These are phyloP conservation scores for Hoplias malabaricus DNA, from an alignment of 2,113 vertebrate species.

Conservation along the genomic window DNA sequence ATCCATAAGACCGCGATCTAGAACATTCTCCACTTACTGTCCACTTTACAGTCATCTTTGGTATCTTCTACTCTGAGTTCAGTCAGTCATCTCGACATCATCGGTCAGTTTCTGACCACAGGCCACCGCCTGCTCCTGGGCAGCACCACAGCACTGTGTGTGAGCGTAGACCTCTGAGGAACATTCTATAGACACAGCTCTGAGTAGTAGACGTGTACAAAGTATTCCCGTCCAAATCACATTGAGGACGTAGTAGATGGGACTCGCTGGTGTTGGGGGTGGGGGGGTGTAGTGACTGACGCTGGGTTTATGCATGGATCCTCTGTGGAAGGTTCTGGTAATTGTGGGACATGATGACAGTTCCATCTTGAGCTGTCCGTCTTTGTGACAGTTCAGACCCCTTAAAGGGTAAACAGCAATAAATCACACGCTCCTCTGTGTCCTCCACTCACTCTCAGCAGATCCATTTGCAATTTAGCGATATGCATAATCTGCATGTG, in stretches of 20 bases:
- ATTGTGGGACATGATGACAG: slow-evolving; percentile 1
- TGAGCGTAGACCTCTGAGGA: no score
- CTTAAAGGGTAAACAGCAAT: not conserved
- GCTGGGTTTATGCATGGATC: not conserved
- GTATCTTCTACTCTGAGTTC: no score
- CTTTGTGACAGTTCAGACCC: not conserved
- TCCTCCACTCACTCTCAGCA: not conserved
- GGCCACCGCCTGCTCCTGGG: no score
- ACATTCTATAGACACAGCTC: no score
- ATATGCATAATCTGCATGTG: not conserved
- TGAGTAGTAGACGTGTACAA: not conserved
- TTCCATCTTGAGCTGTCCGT: slow-evolving; percentile 12
- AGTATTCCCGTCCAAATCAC: not conserved
- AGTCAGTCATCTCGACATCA: no score
- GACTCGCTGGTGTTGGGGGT: not conserved
- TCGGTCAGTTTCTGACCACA: no score
- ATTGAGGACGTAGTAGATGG: not conserved
- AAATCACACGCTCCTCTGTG: not conserved
- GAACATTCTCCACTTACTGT: no score
- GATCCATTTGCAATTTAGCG: no score
- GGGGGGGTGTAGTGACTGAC: not conserved
- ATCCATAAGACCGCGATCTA: no score
- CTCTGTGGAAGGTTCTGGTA: not conserved
- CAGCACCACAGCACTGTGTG: no score
- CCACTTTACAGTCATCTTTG: no score